Evolutionary conservation across 2,113 vertebrate species (phyloP), one percentile per base, ranked within the genome.

Genomic region (Pelvicachromis taeniatus): DNA sequence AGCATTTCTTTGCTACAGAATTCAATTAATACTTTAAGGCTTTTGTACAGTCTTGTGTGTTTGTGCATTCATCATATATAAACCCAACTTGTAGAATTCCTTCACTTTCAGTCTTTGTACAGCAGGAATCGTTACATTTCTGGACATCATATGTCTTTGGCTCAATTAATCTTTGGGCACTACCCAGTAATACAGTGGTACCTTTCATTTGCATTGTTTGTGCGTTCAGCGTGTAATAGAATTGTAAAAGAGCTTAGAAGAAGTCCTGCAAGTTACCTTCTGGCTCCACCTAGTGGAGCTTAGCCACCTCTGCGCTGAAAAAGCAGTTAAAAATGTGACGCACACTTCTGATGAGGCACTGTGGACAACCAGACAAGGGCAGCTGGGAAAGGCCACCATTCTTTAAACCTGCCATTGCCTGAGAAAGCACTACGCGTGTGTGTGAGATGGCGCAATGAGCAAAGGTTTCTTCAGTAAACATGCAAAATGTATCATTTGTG

Each of bases 181-280:
- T 10, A 50, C 86, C 86, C 73, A 68, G 78, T 48, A 58, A 35
- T 88, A 68, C 80, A 81, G 35, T 52, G 86, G 84, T 87, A 80
- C 50, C 80, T 86, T 89, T 29, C 55, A 48, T 45, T 95, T 97
- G 96, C 95, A 97, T 96, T 95, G 94, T 40, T 91, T 91, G 90
- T 95, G 94, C 96, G 16, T 94, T 91, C 56, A 59, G 38, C 65
- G 38, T 87, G 82, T 79, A 56, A 84, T 21, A 83, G 58, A 77
- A 87, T 7, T 2, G n/a, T 29, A 81, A 81, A 40, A 85, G 55
- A 82, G 23, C 23, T 87, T 29, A 33, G 61, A 17, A 48, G n/a
- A 84, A 85, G 68, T 88, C n/a, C 58, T 58, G 58, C 59, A 68
- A 35, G 4, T 68, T 55, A 80, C 40, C 38, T 73, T 88, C 11